phyloP scores from a whole-genome alignment of 2,797 vertebrate species.

The Trachops cirrhosus region DNA sequence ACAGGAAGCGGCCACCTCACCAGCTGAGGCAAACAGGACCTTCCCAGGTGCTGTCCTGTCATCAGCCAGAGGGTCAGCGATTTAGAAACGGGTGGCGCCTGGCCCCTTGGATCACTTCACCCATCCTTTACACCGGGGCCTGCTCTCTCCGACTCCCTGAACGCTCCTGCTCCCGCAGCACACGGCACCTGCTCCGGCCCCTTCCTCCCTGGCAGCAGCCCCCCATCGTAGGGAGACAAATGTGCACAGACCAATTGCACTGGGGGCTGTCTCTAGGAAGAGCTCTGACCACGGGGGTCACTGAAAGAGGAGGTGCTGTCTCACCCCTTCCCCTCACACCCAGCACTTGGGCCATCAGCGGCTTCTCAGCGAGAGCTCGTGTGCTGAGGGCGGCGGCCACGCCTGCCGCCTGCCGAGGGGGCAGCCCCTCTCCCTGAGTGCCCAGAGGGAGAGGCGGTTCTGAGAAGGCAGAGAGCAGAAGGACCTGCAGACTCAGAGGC shows the following conservation, averaged over 20 bases:
- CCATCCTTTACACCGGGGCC: not conserved
- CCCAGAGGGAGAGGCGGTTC: not conserved
- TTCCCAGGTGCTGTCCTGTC: not conserved
- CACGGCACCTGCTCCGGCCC: not conserved
- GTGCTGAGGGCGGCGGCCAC: not conserved
- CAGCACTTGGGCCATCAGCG: not conserved
- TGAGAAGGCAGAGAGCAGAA: slow-evolving; percentile 6
- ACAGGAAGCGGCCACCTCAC: not conserved
- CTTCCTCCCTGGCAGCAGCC: not conserved
- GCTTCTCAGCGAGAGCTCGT: not conserved
- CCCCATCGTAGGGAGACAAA: not conserved
- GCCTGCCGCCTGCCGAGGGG: not conserved
- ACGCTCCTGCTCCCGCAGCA: not conserved
- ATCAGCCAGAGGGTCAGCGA: not conserved
- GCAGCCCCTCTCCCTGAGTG: not conserved
- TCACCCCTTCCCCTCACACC: not conserved
- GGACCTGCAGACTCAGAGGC: slow-evolving; percentile 25
- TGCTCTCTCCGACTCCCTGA: not conserved
- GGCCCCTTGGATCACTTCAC: not conserved
- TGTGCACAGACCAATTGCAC: not conserved
- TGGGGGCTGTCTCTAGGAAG: not conserved
- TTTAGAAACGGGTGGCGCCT: not conserved
- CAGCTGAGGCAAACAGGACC: not conserved
- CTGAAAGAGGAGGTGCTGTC: not conserved
- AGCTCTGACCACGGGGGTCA: not conserved